phyloP scores from a whole-genome alignment of 2,888 invertebrate genomes.

The Chelonus formosanus region DNA sequence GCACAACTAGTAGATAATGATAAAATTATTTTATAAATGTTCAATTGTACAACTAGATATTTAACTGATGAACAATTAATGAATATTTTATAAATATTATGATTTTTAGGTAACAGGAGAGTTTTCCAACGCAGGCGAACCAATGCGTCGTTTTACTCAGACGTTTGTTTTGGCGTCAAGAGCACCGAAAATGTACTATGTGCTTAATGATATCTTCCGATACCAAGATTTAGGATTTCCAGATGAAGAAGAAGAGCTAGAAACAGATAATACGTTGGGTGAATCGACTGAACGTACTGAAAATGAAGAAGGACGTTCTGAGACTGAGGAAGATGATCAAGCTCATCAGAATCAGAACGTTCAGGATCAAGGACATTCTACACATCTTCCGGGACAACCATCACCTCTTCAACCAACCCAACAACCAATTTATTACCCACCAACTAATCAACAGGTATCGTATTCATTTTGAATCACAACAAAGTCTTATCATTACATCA shows the following conservation, averaged over 20 bases:
- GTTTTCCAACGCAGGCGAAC: slow-evolving; percentile 93
- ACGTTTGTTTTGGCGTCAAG: slow-evolving; percentile 96
- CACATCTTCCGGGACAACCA: slow-evolving; percentile 41
- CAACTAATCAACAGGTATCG: slow-evolving; percentile 48
- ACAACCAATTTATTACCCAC: slow-evolving; percentile 47
- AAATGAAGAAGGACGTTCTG: slow-evolving; percentile 74
- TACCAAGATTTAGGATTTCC: slow-evolving; percentile 77
- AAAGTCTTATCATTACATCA: neutral
- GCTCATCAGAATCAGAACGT: slow-evolving; percentile 50
- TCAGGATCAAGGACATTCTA: slow-evolving; percentile 44
- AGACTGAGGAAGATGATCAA: slow-evolving; percentile 73
- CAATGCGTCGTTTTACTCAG: slow-evolving; percentile 97
- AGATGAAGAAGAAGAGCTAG: slow-evolving; percentile 60
- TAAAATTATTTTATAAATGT: no score
- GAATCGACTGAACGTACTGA: slow-evolving; percentile 56
- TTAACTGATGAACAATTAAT: no score
- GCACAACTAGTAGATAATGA: no score
- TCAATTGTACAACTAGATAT: no score
- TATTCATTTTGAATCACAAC: neutral
- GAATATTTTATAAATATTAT: neutral
- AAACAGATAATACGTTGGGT: slow-evolving; percentile 52
- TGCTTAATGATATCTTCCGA: slow-evolving; percentile 98
- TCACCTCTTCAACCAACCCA: slow-evolving; percentile 44
- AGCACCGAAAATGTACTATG: slow-evolving; percentile 97
- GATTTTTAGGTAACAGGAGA: slow-evolving; percentile 85